Base-by-base conservation (phyloP, 2,797 vertebrate genomes). In the Sebastes hubbsi region DNA sequence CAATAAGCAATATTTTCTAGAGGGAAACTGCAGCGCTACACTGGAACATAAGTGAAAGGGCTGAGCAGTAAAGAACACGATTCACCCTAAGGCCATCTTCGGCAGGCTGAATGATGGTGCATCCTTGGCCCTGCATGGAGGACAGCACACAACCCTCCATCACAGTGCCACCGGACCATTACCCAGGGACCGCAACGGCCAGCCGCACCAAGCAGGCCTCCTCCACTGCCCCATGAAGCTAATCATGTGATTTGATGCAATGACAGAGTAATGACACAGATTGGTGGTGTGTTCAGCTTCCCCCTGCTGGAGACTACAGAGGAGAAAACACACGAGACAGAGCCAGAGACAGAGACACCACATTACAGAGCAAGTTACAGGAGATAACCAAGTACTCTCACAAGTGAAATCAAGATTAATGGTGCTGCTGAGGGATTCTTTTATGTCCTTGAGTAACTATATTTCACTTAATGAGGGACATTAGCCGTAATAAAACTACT, bases 241-340 rank as follows among this genome's bases (percentile, higher is more conserved):
- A 96, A 96, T 96, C 95, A 95, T 96, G 95, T 96, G 95, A 96
- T 96, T 94, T 96, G 95, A 95, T 95, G 95, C 94, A 94, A 95
- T 96, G 94, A 95, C 92, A 95, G 95, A 88, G 92, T 95, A 95
- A 95, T 95, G 95, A 94, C 94, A 95, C 94, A 93, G 93, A 95
- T 95, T 94, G 94, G 91, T 95, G 94, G 91, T 94, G 95, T 95
- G 94, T 94, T 95, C 90, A 95, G 91, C 88, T 78, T 83, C 86
- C 87, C 91, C 89, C 91, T 92, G 91, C 91, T 88, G 91, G 91
- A 93, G 88, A 91, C 91, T 87, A 76, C 84, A 79, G 85, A 92
- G 76, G 90, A 89, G 90, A n/a, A 89, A 93, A 88, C 91, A 90
- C 90, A 78, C 4, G 30, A 88, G 91, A 81, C 74, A 52, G 86